Evolutionary conservation across 1,140 invertebrate species (phyloP), one percentile per base, ranked within the genome.

Genomic region (Ips typographus): DNA sequence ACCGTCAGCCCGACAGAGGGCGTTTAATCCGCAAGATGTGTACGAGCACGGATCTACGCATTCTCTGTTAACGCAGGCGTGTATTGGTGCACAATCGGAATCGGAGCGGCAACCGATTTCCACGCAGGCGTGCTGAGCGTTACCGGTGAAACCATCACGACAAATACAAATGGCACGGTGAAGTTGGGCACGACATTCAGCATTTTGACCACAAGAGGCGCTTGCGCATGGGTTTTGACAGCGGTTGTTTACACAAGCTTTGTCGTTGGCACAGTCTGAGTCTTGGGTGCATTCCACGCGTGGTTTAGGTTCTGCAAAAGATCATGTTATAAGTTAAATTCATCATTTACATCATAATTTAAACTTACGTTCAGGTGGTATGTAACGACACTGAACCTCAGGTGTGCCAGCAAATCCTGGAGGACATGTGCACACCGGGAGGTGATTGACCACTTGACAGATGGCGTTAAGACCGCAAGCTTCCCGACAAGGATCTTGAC

Each of bases 91-190:
- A 79, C 94, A 96, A 65, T 95, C 94, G 40, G 88, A 88, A 77
- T 96, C 92, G 64, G 87, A 88, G 71, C 91, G 86, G 78, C 94
- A 97, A 74, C 94, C 93, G 74, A 94, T 87, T 81, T 90, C 87
- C 73, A 88, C 86, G 78, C 93, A 95, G 72, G 88, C 86, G 55
- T 86, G 86, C 72, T 93, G 87, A 36, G 93, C 91, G 80, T 95
- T 92, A 78, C 94, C 94, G 74, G 91, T 91, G 74, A 88, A 93
- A 4, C 90, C 92, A 73, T 92, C 90, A 70, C 89, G 84, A 77
- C 94, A 97, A 1, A 89, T 86, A 76, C 94, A 97, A 37, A 93
- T 83, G 3, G 93, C 91, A 76, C 93, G 82, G 76, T 96, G 94
- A 43, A 90, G 83, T 79, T 90, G 89, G 0, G 92, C 90, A 60